These are phyloP conservation scores for Caretta caretta DNA, from an alignment of 2,113 vertebrate species.

Conservation along the genomic window DNA sequence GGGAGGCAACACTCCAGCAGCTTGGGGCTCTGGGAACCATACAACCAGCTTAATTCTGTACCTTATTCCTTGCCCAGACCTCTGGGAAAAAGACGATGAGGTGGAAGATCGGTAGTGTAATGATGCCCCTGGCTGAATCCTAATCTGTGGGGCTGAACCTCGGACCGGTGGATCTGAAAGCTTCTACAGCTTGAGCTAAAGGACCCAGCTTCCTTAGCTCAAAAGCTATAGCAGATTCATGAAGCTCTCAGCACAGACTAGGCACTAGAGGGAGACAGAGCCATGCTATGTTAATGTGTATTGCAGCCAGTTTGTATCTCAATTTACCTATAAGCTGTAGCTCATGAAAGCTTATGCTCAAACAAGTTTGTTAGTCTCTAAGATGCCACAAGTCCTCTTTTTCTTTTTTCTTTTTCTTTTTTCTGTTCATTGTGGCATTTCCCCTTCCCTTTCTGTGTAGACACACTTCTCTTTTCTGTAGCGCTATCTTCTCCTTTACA, in stretches of 20 bases:
- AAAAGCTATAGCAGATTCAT: neutral
- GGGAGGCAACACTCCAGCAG: accelerated
- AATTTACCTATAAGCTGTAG: neutral
- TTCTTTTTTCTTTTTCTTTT: no score
- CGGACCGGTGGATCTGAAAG: neutral
- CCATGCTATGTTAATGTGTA: neutral
- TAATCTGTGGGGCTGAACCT: neutral
- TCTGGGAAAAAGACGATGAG: neutral
- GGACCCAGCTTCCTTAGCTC: accelerated
- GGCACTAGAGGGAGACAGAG: neutral
- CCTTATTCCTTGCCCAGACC: neutral
- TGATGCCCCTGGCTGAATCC: neutral
- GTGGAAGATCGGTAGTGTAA: neutral
- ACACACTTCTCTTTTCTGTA: neutral
- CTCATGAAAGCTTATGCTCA: no score
- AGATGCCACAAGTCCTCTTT: no score
- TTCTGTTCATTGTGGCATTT: neutral
- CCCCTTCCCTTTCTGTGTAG: neutral
- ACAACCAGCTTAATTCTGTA: neutral
- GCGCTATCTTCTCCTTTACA: neutral
- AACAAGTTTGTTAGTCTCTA: no score
- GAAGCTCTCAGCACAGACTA: slow-evolving; percentile 9
- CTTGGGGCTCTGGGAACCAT: neutral
- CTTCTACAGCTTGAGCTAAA: neutral
- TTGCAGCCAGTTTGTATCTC: neutral